Evolutionary conservation across 2,797 vertebrate genomes (phyloP).

Genomic region (Myotis myotis): DNA sequence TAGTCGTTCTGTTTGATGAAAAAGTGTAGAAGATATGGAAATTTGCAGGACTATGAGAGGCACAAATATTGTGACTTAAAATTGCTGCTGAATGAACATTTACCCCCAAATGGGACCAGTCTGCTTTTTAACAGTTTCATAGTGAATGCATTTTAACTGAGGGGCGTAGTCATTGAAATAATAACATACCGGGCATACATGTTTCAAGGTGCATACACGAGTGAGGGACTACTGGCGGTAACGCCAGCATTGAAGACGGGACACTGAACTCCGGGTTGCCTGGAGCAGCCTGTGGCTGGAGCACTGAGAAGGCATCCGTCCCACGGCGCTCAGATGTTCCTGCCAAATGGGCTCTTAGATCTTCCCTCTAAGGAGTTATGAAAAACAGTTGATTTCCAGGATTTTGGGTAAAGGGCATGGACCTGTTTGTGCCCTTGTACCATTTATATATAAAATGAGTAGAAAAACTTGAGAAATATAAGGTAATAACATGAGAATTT

Average conservation of each 20-base stretch:
- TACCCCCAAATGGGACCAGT: not conserved
- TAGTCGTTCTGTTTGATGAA: not conserved
- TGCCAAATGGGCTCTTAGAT: not conserved
- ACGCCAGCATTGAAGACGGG: fast-evolving
- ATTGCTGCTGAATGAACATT: not conserved
- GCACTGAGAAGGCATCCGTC: fast-evolving
- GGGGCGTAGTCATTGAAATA: not conserved
- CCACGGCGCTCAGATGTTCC: not conserved
- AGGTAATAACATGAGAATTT: not conserved
- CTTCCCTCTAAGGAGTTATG: not conserved
- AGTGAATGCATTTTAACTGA: not conserved
- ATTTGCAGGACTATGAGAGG: not conserved
- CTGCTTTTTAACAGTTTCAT: not conserved
- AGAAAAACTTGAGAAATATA: not conserved
- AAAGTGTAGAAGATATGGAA: not conserved
- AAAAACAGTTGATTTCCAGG: not conserved
- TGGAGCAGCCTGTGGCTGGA: fast-evolving
- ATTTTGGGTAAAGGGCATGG: not conserved
- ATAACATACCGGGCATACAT: fast-evolving
- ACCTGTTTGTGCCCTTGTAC: not conserved
- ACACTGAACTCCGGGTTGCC: no score
- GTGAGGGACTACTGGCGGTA: fast-evolving
- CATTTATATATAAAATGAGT: not conserved
- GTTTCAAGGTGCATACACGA: fast-evolving
- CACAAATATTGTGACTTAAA: not conserved